Evolutionary conservation across 2,888 invertebrate species (phyloP).

Genomic region (Notodonta ziczac): DNA sequence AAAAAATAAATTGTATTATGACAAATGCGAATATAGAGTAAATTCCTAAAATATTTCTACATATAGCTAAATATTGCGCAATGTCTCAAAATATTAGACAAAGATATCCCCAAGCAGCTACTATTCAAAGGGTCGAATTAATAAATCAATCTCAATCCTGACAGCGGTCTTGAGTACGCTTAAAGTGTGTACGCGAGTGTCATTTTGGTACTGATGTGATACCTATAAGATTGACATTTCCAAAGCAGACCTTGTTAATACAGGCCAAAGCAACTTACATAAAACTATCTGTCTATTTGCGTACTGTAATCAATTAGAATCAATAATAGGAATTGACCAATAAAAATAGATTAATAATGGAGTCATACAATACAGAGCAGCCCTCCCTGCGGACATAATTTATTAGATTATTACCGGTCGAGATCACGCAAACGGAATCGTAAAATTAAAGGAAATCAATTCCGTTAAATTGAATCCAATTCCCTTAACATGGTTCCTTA

Average conservation of each 20-base stretch:
- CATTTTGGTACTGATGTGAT: too few species aligned
- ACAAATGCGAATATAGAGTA: too few species aligned
- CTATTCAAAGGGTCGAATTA: too few species aligned
- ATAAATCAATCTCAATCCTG: too few species aligned
- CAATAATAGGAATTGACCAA: conserved; percentile 51
- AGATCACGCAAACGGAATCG: conserved; percentile 83
- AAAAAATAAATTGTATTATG: too few species aligned
- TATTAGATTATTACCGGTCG: conserved; percentile 80
- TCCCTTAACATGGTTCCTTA: conserved; percentile 61
- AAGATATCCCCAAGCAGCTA: too few species aligned
- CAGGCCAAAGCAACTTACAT: neutral
- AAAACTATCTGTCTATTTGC: conserved; percentile 17
- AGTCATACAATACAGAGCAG: conserved; percentile 59
- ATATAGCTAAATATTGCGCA: too few species aligned
- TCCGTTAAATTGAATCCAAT: conserved; percentile 76
- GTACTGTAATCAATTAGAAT: conserved; percentile 29
- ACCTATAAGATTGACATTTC: too few species aligned
- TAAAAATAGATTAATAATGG: conserved; percentile 70
- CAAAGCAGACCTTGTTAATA: too few species aligned
- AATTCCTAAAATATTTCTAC: neutral
- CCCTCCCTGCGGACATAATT: conserved; percentile 76
- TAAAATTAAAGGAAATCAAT: conserved; percentile 81
- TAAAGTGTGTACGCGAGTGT: too few species aligned
- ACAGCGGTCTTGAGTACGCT: too few species aligned
- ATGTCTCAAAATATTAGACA: too few species aligned